Percentiles rank a stretch among this genome's conserved stretches.
Conservation (phyloP, 1,140 invertebrate genomes). For the Campoletis sonorensis region DNA sequence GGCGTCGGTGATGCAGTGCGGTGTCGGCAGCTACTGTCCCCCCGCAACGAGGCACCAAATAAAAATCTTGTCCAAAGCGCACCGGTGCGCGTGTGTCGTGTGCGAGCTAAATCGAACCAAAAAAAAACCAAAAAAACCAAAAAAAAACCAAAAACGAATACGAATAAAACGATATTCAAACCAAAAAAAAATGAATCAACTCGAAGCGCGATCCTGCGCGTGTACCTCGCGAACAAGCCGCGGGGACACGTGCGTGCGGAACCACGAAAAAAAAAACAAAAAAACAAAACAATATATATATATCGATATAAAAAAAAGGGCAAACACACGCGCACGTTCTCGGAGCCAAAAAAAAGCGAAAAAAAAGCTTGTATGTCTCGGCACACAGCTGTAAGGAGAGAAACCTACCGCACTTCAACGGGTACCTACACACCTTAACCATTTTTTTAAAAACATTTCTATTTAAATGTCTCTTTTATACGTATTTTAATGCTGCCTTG, state of each 20-base stretch:
- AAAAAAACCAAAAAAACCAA: constrained; percentile 50
- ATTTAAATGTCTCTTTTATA: constrained; percentile 52
- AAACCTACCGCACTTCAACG: constrained; percentile 74
- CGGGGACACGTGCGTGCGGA: not conserved
- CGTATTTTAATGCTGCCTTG: constrained; percentile 24
- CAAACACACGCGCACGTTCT: constrained; percentile 23
- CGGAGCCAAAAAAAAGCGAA: constrained; percentile 66
- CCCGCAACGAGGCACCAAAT: constrained; percentile 54
- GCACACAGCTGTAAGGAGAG: constrained; percentile 71
- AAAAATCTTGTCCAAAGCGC: constrained; percentile 61
- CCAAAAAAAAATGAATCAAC: not conserved
- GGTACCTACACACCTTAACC: constrained; percentile 75
- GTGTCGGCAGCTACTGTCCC: constrained; percentile 71
- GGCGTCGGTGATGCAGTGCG: constrained; percentile 76
- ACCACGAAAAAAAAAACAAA: not conserved
- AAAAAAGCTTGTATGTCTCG: constrained; percentile 67
- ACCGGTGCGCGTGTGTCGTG: constrained; percentile 58
- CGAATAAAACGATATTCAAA: too few species aligned
- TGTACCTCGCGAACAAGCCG: not conserved
- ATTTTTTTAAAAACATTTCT: constrained; percentile 55
- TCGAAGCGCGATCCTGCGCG: not conserved
- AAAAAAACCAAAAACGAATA: too few species aligned
- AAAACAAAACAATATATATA: too few species aligned
- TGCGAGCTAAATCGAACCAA: not conserved
- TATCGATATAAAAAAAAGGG: not conserved